Conservation (phyloP, 2,888 invertebrate species). For the Tetropium fuscum region DNA sequence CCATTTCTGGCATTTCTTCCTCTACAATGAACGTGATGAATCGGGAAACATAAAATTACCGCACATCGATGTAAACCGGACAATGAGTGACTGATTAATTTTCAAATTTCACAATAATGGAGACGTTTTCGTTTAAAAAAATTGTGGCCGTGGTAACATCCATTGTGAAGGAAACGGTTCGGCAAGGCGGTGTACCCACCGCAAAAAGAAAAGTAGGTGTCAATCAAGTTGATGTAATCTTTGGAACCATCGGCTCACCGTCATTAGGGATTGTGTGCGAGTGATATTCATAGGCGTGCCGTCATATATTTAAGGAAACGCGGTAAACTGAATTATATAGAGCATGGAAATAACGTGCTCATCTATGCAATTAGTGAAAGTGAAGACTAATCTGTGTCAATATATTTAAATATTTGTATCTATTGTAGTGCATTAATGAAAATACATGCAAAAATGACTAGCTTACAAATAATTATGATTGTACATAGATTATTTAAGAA, state of each 20-base stretch:
- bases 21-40: no score
- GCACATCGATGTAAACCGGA: no score
- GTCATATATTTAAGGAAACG: background rate
- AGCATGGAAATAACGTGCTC: background rate
- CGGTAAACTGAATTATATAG: background rate
- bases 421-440: no score
- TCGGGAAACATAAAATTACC: no score
- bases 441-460: no score
- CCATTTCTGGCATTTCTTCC: no score
- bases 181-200: background rate
- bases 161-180: slow-evolving; percentile 8
- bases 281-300: slow-evolving; percentile 10
- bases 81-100: background rate
- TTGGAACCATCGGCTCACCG: background rate
- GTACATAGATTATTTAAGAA: no score
- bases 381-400: no score
- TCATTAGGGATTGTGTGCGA: slow-evolving; percentile 6
- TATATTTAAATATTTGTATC: no score
- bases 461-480: no score
- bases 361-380: no score
- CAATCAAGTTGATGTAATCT: slow-evolving; percentile 20
- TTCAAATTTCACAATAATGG: slow-evolving; percentile 2
- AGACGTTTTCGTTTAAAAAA: slow-evolving; percentile 3
- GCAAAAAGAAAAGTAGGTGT: slow-evolving; percentile 11
- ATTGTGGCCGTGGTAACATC: background rate